Base-by-base conservation (phyloP, 2,888 invertebrate species). In the Megalurothrips usitatus region DNA sequence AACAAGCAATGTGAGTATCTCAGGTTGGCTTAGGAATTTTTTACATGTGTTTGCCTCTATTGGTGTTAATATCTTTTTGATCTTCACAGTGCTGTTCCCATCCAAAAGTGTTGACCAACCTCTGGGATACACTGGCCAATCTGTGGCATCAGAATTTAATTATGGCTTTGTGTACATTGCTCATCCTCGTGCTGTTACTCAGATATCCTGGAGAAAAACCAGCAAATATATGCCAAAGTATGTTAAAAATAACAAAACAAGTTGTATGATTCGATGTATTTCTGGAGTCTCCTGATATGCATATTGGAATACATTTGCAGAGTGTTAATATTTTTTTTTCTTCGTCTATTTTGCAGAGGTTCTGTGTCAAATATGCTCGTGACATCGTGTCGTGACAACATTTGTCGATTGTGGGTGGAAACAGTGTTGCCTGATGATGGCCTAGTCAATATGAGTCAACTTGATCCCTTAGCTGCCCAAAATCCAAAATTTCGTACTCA, bases 191-290 rank as follows among this genome's bases (percentile, higher is more conserved):
- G 96, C 98, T 79, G 96, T 99, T 79, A 98, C 97, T 19, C 98
- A 98, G 85, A 91, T 99, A 83, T 97, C 98, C 80, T 99, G 99
- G 99, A 91, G 99, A 83, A 97, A 97, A 87, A 99, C 99, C 80
- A 99, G 99, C 90, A 98, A 98, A 89, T 99, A 98, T 86, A 98
- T 99, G 98, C 98, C 99, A 80, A 97, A 97, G 96, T 96, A 89
- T 14, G 79, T 81, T 34, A 23, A 81, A 34, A 63, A 49, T 68
- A 81, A 11, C 78, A 48, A n/a, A 19, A 68, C 8, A n/a, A 43
- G 11, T 78, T 47, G 47, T 79, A 17, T 19, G n/a, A 58, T 58
- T 58, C 34, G 6, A 43, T 4, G 34, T 43, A 4, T 43, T 4
- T 43, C 34, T 43, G 34, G 34, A 43, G 2, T 6, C 34, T 43